A percentile compares a stretch with the other conserved stretches of the same genome.
Conservation (phyloP, 2,113 vertebrate species). For the Phrynosoma platyrhinos region DNA sequence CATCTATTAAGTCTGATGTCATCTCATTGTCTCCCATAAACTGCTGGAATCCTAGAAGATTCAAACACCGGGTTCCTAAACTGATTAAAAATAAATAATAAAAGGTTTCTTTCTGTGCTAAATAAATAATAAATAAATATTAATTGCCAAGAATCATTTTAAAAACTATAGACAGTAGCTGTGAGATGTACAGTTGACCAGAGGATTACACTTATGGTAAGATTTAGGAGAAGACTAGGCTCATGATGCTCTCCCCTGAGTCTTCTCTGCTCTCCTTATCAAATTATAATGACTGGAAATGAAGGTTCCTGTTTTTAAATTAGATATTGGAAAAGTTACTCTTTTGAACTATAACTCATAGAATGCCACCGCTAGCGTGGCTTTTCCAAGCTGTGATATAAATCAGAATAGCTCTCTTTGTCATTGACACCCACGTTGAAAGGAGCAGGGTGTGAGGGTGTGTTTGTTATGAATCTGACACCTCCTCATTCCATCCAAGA, state of each 20-base stretch:
- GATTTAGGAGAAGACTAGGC: neutral
- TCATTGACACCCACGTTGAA: neutral
- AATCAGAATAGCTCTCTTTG: neutral
- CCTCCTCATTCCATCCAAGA: neutral
- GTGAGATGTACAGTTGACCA: neutral
- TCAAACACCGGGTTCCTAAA: slow-evolving; percentile 92
- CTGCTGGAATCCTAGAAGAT: slow-evolving; percentile 92
- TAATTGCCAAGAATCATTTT: too few relatives aligned
- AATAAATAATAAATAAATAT: neutral
- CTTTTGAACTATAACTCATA: too few relatives aligned
- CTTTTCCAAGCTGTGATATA: too few relatives aligned
- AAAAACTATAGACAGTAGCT: neutral
- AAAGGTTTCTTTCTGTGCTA: slow-evolving; percentile 34
- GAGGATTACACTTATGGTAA: neutral
- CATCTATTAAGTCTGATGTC: slow-evolving; percentile 93
- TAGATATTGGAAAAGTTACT: neutral
- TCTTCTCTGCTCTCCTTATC: neutral
- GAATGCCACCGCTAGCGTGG: too few relatives aligned
- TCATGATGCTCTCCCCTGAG: neutral
- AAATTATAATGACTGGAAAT: too few relatives aligned
- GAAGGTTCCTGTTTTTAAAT: too few relatives aligned
- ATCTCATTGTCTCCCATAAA: slow-evolving; percentile 91
- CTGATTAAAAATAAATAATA: slow-evolving; percentile 71
- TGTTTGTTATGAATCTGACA: neutral
- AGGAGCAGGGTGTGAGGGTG: neutral